Percentiles rank a stretch among this genome's conserved stretches.
Conservation (phyloP, 2,113 vertebrate genomes). For the Trematocara marginatum region DNA sequence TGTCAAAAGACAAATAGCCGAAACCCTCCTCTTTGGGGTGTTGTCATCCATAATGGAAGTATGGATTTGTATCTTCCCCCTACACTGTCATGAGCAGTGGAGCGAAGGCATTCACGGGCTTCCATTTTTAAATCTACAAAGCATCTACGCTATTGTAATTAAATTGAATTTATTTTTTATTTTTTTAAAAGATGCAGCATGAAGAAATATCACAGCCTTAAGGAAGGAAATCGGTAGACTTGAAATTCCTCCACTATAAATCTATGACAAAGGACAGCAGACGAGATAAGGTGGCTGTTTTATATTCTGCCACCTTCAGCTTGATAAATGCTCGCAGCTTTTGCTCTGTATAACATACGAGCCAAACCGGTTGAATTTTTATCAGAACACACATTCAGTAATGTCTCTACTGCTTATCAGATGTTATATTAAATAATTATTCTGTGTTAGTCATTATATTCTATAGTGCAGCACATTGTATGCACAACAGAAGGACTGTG, state of each 20-base stretch:
- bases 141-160: conserved; percentile 14
- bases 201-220: conserved; percentile 14
- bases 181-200: neutral
- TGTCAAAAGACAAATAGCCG: conserved; percentile 50
- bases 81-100: neutral
- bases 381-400: conserved; percentile 53
- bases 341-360: conserved; percentile 43
- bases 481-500: neutral
- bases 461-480: neutral
- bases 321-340: conserved; percentile 54
- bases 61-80: conserved; percentile 4
- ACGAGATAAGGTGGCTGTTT: conserved; percentile 54
- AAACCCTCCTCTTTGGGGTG: conserved; percentile 14
- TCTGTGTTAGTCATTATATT: conserved; percentile 22
- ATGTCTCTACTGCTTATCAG: conserved; percentile 33
- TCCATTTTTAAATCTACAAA: conserved; percentile 6
- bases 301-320: conserved; percentile 55
- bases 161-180: neutral
- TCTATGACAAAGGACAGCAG: conserved; percentile 44
- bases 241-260: conserved; percentile 58
- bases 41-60: conserved; percentile 18
- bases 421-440: conserved; percentile 20
- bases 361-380: conserved; percentile 44
- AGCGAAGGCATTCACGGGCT: neutral
- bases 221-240: conserved; percentile 36